These are phyloP conservation scores for Caerostris darwini DNA, from an alignment of 1,140 invertebrate species.

Conservation along the genomic window DNA sequence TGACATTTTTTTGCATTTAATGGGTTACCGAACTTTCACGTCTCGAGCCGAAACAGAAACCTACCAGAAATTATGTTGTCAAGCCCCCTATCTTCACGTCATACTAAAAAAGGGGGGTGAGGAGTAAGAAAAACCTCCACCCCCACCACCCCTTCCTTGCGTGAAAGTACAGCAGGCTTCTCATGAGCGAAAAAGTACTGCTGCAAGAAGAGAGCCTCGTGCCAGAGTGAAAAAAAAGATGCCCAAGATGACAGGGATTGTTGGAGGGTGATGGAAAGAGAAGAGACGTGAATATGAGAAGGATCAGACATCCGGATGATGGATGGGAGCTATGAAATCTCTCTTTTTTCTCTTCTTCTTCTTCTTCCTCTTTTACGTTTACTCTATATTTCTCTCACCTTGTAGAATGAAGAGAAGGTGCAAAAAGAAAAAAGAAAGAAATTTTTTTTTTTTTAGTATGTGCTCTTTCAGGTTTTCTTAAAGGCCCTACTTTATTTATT, in stretches of 20 bases:
- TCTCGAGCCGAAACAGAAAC: conserved; percentile 69
- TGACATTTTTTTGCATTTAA: conserved; percentile 65
- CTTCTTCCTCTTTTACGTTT: conserved; percentile 25
- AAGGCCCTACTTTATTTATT: conserved; percentile 54
- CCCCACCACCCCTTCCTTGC: neutral
- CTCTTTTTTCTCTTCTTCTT: neutral
- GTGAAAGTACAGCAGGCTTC: neutral
- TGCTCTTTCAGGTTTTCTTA: conserved; percentile 23
- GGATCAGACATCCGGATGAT: conserved; percentile 76
- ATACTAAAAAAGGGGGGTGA: conserved; percentile 15
- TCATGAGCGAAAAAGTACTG: conserved; percentile 28
- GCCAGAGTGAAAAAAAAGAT: conserved; percentile 49
- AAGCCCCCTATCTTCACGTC: conserved; percentile 76
- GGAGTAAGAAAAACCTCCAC: neutral
- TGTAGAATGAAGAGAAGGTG: conserved; percentile 6
- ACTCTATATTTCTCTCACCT: conserved; percentile 71
- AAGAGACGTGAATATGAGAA: conserved; percentile 76
- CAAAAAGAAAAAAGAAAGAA: conserved; percentile 17
- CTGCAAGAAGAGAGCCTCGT: conserved; percentile 52
- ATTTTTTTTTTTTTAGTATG: conserved; percentile 20
- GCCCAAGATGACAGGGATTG: conserved; percentile 76
- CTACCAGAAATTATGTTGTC: conserved; percentile 76
- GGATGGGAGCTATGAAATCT: conserved; percentile 71
- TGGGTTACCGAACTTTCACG: conserved; percentile 52
- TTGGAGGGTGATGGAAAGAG: conserved; percentile 73